Evolutionary conservation across 1,140 invertebrate species (phyloP), one percentile per base, ranked within the genome.

Genomic region (Adelges cooleyi): DNA sequence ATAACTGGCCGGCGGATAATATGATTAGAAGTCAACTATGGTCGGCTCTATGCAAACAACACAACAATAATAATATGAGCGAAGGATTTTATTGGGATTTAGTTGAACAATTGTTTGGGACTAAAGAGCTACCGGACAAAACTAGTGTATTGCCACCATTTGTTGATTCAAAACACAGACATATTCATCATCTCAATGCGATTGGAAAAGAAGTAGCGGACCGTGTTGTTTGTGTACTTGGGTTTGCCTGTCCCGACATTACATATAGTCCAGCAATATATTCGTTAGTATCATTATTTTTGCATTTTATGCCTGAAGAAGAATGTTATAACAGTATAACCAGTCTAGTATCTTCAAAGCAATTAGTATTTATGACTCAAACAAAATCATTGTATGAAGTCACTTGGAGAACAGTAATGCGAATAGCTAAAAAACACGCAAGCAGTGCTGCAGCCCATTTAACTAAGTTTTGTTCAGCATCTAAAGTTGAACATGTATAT

Each of bases 231-330:
- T 87, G 86, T 69, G 87, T 95, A 15, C 78, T 95, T 33, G 89
- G 87, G 67, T 92, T 89, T 75, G 86, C 88, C 53, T 91, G 89
- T 77, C 93, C 93, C 54, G 92, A 95, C 77, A 95, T 98, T 74
- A 94, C 92, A 10, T 95, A 89, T 79, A 90, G 90, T 73, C 92
- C 93, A 65, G 82, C 86, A 68, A 80, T 96, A 66, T 95, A 92
- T 79, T 87, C 92, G 29, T 84, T 95, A 72, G 84, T 89, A 67
- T 85, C 89, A 69, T 80, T 96, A 65, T 82, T 97, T 71, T 82
- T 97, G 70, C 93, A 97, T 80, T 96, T 90, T 75, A 87, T 95
- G 85, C 84, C 84, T 76, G 90, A 95, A 76, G 90, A 92, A 75
- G 87, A 93, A 77, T 89, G 89, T 73, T 96, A 92, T 79, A 86